phyloP scores from a whole-genome alignment of 2,888 invertebrate genomes.

The Phytoseiulus persimilis region DNA sequence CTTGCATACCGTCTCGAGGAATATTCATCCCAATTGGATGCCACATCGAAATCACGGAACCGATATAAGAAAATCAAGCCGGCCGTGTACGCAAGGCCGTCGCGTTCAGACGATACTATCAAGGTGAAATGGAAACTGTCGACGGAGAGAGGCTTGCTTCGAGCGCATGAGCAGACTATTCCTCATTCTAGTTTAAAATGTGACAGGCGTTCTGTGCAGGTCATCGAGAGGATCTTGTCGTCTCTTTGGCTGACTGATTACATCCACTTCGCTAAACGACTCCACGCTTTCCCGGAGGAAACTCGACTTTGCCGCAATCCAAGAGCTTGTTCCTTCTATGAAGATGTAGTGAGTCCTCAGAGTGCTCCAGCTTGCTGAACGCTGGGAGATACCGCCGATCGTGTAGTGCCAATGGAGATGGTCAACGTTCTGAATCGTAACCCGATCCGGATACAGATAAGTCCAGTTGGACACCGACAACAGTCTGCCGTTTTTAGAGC shows the following conservation, averaged over 20 bases:
- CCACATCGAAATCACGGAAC: too few species aligned
- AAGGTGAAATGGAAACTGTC: neutral
- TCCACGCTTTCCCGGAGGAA: slow-evolving; percentile 5
- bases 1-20: too few species aligned
- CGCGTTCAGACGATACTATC: neutral
- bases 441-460: neutral
- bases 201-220: neutral
- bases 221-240: neutral
- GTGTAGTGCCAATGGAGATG: slow-evolving; percentile 5
- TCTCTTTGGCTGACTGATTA: neutral
- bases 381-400: neutral
- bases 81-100: neutral
- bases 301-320: neutral
- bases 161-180: neutral
- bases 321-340: neutral
- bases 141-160: neutral
- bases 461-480: neutral
- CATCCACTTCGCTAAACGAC: neutral
- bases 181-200: neutral
- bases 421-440: neutral
- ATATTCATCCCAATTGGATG: too few species aligned
- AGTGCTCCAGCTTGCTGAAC: neutral
- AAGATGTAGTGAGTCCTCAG: neutral
- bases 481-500: neutral
- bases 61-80: neutral